Conservation (phyloP, 2,888 invertebrate species). For the Philhelius pedissequus region DNA sequence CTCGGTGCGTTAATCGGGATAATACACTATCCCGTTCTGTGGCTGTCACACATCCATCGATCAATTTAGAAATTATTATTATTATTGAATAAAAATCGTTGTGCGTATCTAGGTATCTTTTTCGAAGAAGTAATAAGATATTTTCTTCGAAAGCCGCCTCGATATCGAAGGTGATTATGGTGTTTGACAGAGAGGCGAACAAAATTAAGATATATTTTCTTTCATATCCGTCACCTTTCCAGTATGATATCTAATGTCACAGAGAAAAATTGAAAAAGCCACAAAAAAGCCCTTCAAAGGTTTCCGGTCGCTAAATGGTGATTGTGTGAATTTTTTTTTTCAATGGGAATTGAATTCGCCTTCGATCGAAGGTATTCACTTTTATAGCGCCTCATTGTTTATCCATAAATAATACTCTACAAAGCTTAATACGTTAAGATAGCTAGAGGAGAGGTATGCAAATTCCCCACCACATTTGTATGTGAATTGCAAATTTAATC, state of each 20-base stretch:
- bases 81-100: conserved; percentile 39
- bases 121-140: conserved; percentile 14
- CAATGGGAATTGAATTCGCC: conserved; percentile 16
- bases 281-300: conserved; percentile 25
- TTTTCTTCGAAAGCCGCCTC: conserved; percentile 6
- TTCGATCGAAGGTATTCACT: neutral
- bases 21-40: conserved; percentile 45
- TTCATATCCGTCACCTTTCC: conserved; percentile 15
- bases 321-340: neutral
- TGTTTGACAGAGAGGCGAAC: neutral
- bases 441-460: conserved; percentile 38
- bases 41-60: conserved; percentile 42
- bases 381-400: conserved; percentile 11
- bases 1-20: conserved; percentile 60
- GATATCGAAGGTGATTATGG: conserved; percentile 13
- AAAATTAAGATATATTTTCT: neutral
- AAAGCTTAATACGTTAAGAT: conserved; percentile 9
- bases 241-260: conserved; percentile 19
- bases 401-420: neutral
- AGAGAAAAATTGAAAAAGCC: conserved; percentile 32
- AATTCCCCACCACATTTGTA: conserved; percentile 18
- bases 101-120: neutral
- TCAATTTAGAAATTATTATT: conserved; percentile 47
- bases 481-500: conserved; percentile 47
- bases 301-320: conserved; percentile 23